phyloP scores from a whole-genome alignment of 1,140 invertebrate genomes.

The Hycleus cichorii region DNA sequence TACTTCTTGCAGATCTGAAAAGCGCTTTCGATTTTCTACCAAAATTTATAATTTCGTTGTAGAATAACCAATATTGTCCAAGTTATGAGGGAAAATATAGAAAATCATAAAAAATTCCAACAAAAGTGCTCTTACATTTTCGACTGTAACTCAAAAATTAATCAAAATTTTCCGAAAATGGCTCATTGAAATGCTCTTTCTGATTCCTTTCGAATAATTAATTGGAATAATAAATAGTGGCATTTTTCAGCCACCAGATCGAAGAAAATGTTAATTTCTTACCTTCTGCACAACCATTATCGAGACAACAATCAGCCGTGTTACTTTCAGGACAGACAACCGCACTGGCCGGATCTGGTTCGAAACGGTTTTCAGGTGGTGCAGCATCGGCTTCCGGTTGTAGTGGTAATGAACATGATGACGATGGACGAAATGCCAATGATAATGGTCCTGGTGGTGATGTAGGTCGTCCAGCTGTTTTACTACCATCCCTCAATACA shows the following conservation, averaged over 20 bases:
- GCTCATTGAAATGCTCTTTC: too few species aligned
- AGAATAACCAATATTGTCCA: too few species aligned
- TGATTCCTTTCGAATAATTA: too few species aligned
- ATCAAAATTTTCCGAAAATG: too few species aligned
- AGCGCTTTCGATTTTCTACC: too few species aligned
- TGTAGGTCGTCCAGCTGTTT: conserved; percentile 46
- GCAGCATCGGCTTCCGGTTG: conserved; percentile 37
- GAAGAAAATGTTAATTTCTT: neutral
- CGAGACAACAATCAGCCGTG: conserved; percentile 34
- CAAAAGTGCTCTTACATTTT: too few species aligned
- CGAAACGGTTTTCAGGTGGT: conserved; percentile 33
- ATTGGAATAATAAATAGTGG: neutral
- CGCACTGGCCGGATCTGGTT: conserved; percentile 37
- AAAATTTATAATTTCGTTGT: too few species aligned
- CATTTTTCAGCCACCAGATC: too few species aligned
- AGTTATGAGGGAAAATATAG: too few species aligned
- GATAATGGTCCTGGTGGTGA: conserved; percentile 34
- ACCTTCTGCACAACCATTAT: conserved; percentile 46
- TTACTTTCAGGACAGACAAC: conserved; percentile 36
- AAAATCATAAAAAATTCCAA: too few species aligned
- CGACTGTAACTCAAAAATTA: too few species aligned
- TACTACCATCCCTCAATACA: conserved; percentile 54
- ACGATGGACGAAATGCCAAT: conserved; percentile 33
- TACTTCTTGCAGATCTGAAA: too few species aligned
- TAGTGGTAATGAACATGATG: conserved; percentile 31